Evolutionary conservation across 2,797 vertebrate species (phyloP).

Genomic region (Pseudochromis fuscus): DNA sequence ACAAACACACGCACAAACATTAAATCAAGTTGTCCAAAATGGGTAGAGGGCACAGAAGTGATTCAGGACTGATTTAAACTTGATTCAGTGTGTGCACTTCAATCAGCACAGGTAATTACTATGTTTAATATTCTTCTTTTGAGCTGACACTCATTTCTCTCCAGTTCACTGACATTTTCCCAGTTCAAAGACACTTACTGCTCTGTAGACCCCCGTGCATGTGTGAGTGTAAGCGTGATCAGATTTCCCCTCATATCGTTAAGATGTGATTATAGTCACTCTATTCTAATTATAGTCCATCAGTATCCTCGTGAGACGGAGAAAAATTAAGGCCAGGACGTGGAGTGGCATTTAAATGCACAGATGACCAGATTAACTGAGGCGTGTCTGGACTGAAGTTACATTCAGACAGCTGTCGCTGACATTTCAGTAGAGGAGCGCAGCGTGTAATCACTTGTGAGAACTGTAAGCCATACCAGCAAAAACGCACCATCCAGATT

Average conservation of each 20-base stretch:
- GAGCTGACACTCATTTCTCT: conserved; percentile 5
- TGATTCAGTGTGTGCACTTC: not conserved
- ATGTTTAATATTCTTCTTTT: conserved; percentile 10
- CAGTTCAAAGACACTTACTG: not conserved
- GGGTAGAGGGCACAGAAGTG: not conserved
- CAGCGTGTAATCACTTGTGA: conserved; percentile 51
- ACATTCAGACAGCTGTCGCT: conserved; percentile 59
- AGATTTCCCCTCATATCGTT: conserved; percentile 30
- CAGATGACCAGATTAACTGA: conserved; percentile 70
- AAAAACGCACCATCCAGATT: conserved; percentile 49
- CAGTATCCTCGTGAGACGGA: conserved; percentile 19
- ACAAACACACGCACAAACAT: conserved; percentile 15
- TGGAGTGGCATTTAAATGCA: conserved; percentile 63
- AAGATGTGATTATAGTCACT: conserved; percentile 43
- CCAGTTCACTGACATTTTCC: conserved; percentile 20
- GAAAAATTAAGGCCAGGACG: conserved; percentile 57
- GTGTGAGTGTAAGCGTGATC: not conserved
- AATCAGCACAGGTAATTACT: not conserved
- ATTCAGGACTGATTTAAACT: not conserved
- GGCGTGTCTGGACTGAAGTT: conserved; percentile 48
- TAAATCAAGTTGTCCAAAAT: not conserved
- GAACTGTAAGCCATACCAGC: conserved; percentile 40
- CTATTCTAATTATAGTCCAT: conserved; percentile 62
- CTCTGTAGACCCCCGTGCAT: conserved; percentile 1
- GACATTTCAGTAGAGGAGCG: conserved; percentile 57